These are phyloP conservation scores for Oenanthe melanoleuca DNA, from an alignment of 2,113 vertebrate species.

Conservation along the genomic window DNA sequence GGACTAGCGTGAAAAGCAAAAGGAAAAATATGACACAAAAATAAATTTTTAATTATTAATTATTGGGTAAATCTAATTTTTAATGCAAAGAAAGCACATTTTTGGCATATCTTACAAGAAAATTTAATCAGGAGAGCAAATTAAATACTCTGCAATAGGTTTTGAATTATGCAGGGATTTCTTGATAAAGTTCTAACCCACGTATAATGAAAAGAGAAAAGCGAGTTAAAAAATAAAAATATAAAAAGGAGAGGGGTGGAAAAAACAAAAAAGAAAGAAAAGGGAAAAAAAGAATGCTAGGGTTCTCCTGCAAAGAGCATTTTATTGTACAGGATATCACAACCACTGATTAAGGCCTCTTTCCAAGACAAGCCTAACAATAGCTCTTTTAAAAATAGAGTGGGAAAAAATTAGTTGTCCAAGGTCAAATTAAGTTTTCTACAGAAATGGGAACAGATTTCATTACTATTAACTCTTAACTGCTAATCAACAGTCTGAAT, in stretches of 20 bases:
- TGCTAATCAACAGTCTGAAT: background rate
- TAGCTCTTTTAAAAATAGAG: background rate
- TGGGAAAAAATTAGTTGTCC: background rate
- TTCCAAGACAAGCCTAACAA: background rate
- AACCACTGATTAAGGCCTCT: background rate
- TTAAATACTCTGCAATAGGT: background rate
- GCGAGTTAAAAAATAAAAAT: background rate
- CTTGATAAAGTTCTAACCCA: background rate
- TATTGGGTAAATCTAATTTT: background rate
- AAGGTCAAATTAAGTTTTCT: background rate
- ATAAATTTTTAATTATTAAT: background rate
- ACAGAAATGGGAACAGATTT: background rate
- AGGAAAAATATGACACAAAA: slow-evolving; percentile 34
- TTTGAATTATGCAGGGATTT: background rate
- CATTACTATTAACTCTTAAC: background rate
- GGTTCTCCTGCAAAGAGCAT: background rate
- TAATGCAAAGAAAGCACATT: background rate
- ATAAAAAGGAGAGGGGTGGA: background rate
- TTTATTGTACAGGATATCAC: background rate
- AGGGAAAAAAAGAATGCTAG: background rate
- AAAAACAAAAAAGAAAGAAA: background rate
- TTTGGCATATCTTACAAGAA: background rate
- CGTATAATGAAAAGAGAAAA: background rate
- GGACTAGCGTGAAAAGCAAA: slow-evolving; percentile 85
- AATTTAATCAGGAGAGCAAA: background rate